Evolutionary conservation across 2,113 vertebrate genomes (phyloP).

Genomic region (Galbula dea): DNA sequence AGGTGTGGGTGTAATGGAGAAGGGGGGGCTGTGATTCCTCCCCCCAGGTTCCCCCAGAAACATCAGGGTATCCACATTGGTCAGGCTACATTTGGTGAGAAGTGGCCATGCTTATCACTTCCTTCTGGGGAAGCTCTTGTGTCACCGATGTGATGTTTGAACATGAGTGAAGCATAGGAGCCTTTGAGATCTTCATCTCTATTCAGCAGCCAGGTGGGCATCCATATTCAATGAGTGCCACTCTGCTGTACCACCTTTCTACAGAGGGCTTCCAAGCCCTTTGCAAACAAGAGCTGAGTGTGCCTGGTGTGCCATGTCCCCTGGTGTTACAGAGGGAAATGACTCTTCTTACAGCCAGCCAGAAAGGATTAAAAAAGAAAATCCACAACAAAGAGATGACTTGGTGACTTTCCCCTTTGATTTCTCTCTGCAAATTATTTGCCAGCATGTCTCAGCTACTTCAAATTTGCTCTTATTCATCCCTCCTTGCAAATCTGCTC

Average conservation of each 20-base stretch:
- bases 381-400: neutral
- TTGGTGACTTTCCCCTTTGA: neutral
- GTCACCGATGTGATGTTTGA: neutral
- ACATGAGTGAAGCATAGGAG: neutral
- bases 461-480: neutral
- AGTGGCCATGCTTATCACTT: fast-evolving
- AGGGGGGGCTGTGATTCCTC: neutral
- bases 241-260: constrained; percentile 9
- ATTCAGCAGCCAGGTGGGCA: constrained; percentile 57
- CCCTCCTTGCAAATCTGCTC: neutral
- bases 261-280: neutral
- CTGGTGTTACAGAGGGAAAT: neutral
- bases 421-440: constrained; percentile 13
- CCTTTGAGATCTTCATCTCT: neutral
- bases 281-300: neutral
- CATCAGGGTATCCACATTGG: fast-evolving
- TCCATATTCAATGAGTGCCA: constrained; percentile 52
- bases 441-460: neutral
- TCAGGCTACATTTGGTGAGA: neutral
- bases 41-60: no score
- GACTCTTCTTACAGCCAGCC: neutral
- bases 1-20: neutral
- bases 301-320: neutral
- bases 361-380: neutral
- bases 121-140: neutral